Conservation (phyloP, 2,888 invertebrate genomes). For the Saturnia japonica region DNA sequence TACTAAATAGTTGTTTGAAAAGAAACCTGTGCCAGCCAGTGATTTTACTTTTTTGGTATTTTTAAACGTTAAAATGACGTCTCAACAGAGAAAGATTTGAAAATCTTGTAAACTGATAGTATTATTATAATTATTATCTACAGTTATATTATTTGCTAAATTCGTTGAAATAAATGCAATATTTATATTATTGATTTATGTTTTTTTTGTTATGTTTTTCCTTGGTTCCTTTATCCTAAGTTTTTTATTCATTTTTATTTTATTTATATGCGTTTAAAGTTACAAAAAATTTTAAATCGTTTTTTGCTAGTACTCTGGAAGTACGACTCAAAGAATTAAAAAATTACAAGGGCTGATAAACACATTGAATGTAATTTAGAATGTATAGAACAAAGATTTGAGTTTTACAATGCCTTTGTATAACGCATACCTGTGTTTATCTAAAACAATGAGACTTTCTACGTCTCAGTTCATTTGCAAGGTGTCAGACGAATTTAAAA, state of each 20-base stretch:
- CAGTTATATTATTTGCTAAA: conserved; percentile 81
- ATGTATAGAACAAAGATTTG: conserved; percentile 34
- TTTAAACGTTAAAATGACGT: conserved; percentile 46
- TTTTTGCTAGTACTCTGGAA: conserved; percentile 46
- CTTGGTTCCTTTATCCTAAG: conserved; percentile 71
- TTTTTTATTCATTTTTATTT: conserved; percentile 60
- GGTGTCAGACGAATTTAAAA: conserved; percentile 34
- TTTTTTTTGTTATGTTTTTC: conserved; percentile 71
- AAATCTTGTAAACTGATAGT: conserved; percentile 79
- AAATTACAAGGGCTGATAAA: conserved; percentile 59
- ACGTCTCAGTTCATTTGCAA: conserved; percentile 48
- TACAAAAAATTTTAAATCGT: conserved; percentile 48
- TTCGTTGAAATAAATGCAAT: conserved; percentile 83
- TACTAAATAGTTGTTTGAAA: conserved; percentile 64
- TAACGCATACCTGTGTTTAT: conserved; percentile 51
- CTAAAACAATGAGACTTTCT: conserved; percentile 59
- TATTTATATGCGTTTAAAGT: conserved; percentile 30
- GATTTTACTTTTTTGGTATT: conserved; percentile 61
- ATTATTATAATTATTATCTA: conserved; percentile 81
- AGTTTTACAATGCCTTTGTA: conserved; percentile 46
- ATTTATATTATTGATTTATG: conserved; percentile 82
- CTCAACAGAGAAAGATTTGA: conserved; percentile 61
- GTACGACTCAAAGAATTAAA: conserved; percentile 47
- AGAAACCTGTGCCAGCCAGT: conserved; percentile 76
- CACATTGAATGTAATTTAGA: conserved; percentile 47